A percentile compares a stretch with the other conserved stretches of the same genome.
These are phyloP conservation scores for Epicampocera succincta DNA, from an alignment of 2,888 invertebrate species.

Conservation along the genomic window DNA sequence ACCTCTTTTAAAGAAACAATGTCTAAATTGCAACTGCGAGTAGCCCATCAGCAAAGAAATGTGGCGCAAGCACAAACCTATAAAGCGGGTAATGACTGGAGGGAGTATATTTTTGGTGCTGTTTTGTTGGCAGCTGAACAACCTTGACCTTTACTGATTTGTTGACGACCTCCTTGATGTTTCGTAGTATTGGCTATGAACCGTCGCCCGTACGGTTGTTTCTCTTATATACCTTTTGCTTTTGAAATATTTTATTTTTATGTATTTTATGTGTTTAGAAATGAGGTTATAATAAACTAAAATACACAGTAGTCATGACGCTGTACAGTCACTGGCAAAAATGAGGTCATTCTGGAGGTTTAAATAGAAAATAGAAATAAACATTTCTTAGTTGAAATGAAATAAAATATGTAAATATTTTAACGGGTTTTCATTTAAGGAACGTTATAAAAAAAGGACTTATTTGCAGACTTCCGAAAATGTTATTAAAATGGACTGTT, in stretches of 20 bases:
- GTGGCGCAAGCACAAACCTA: background rate
- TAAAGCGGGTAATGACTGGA: background rate
- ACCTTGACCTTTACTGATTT: slow-evolving; percentile 69
- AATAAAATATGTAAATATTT: no score
- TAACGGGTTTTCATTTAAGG: no score
- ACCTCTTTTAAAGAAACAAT: background rate
- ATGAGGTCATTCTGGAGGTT: background rate
- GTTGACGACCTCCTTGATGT: slow-evolving; percentile 60
- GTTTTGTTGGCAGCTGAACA: slow-evolving; percentile 42
- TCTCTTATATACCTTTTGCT: slow-evolving; percentile 10
- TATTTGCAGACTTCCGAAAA: no score
- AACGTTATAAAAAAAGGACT: no score
- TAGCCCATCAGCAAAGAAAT: background rate
- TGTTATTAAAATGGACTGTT: no score
- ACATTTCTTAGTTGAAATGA: no score
- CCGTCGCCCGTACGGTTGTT: background rate
- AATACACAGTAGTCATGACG: slow-evolving; percentile 28
- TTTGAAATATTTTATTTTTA: slow-evolving; percentile 11
- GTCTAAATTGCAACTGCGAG: background rate
- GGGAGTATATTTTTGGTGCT: background rate
- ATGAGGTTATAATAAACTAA: slow-evolving; percentile 47
- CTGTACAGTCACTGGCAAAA: slow-evolving; percentile 32
- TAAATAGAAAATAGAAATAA: no score
- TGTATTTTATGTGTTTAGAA: slow-evolving; percentile 21
- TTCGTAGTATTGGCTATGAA: slow-evolving; percentile 7